Percentiles rank a stretch among this genome's conserved stretches.
phyloP scores from a whole-genome alignment of 2,113 vertebrate genomes.

The Rana temporaria region DNA sequence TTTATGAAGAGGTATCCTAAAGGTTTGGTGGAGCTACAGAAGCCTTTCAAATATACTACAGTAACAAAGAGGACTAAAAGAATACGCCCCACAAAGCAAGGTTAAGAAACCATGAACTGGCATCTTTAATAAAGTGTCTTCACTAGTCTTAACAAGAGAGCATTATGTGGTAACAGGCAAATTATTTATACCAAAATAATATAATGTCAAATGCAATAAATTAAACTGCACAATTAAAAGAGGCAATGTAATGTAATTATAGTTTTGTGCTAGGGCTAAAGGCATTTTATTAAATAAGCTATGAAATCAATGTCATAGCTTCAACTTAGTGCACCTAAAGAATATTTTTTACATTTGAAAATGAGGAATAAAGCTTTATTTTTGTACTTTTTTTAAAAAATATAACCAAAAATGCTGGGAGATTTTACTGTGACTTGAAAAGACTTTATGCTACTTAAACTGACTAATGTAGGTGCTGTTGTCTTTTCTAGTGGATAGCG shows the following conservation, averaged over 20 bases:
- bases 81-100: conserved; percentile 78
- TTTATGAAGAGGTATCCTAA: conserved; percentile 89
- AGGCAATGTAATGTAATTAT: not conserved
- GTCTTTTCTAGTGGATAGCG: conserved; percentile 69
- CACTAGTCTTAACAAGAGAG: not conserved
- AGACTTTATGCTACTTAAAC: conserved; percentile 69
- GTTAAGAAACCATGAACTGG: conserved; percentile 64
- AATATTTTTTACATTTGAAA: conserved; percentile 85
- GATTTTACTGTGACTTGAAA: conserved; percentile 78
- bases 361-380: conserved; percentile 85
- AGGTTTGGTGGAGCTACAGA: conserved; percentile 81
- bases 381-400: conserved; percentile 80
- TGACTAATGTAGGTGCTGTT: conserved; percentile 73
- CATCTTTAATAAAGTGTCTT: conserved; percentile 1
- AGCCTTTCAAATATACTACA: conserved; percentile 86
- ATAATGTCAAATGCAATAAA: conserved; percentile 9
- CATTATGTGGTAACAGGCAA: not conserved
- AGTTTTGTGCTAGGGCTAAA: conserved; percentile 16
- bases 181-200: conserved; percentile 44
- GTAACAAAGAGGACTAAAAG: conserved; percentile 85
- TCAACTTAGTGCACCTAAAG: conserved; percentile 78
- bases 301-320: conserved; percentile 59
- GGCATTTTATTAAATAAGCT: conserved; percentile 26
- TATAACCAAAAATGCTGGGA: conserved; percentile 73
- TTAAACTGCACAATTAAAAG: not conserved